Evolutionary conservation across 2,888 invertebrate species (phyloP).

Genomic region (Unio pictorum): DNA sequence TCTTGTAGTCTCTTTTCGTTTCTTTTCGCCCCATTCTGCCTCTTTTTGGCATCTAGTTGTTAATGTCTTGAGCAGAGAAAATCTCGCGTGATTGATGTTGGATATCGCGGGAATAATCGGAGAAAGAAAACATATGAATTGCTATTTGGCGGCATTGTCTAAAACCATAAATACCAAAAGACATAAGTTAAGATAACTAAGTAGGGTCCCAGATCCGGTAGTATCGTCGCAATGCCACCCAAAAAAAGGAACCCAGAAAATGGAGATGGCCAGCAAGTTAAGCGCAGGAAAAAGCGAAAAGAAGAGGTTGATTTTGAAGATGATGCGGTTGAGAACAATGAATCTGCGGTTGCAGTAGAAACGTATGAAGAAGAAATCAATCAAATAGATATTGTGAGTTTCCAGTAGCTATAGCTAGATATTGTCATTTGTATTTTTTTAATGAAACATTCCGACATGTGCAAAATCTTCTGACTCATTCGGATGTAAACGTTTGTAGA

Average conservation of each 20-base stretch:
- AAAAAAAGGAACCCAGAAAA: conserved; percentile 30
- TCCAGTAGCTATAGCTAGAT: not conserved
- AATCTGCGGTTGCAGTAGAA: conserved; percentile 37
- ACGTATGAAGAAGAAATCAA: conserved; percentile 33
- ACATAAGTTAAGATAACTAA: too few species aligned
- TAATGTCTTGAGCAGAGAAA: conserved; percentile 9
- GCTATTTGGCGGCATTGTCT: too few species aligned
- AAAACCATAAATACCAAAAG: too few species aligned
- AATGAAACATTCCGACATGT: too few species aligned
- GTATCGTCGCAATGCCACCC: too few species aligned
- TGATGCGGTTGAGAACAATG: conserved; percentile 32
- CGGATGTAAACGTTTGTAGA: too few species aligned
- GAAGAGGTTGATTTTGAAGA: conserved; percentile 45
- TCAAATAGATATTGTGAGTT: conserved; percentile 43
- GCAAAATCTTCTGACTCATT: too few species aligned
- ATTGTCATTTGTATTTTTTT: too few species aligned
- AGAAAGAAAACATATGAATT: conserved; percentile 19
- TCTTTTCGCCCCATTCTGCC: too few species aligned
- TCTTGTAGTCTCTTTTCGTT: too few species aligned
- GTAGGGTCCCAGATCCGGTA: too few species aligned
- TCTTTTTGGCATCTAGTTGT: too few species aligned
- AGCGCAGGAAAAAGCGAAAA: conserved; percentile 55
- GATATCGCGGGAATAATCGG: conserved; percentile 34
- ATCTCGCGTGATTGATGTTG: conserved; percentile 24
- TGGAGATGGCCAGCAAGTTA: conserved; percentile 47